phyloP scores from a whole-genome alignment of 2,797 vertebrate species.

The Falco peregrinus region DNA sequence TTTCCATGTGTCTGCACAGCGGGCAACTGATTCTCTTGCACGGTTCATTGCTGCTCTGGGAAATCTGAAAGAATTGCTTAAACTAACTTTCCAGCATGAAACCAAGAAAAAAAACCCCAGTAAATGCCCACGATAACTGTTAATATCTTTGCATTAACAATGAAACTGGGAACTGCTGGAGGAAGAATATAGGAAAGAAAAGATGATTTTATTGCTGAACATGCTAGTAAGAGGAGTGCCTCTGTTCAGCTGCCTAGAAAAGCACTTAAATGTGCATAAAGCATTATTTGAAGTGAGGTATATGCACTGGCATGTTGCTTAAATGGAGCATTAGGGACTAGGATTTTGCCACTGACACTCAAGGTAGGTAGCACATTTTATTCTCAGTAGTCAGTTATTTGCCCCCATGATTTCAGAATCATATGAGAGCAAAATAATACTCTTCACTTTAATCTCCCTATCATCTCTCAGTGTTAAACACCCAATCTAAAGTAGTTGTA shows the following conservation, averaged over 20 bases:
- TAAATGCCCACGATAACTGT: background rate
- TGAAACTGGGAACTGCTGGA: background rate
- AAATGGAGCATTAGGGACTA: background rate
- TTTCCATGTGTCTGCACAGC: slow-evolving; percentile 21
- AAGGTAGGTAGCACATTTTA: background rate
- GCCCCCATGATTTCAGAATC: background rate
- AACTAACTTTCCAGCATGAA: background rate
- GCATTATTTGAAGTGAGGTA: background rate
- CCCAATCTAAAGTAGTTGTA: background rate
- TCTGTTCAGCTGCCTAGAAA: background rate
- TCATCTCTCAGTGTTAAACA: background rate
- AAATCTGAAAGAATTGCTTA: slow-evolving; percentile 5
- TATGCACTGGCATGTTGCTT: background rate
- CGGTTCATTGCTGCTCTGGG: slow-evolving; percentile 13
- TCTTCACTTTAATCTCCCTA: background rate
- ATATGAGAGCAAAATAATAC: background rate
- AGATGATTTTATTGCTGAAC: background rate
- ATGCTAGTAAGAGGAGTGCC: background rate
- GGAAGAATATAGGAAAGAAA: background rate
- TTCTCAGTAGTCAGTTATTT: background rate
- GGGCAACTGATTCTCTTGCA: background rate
- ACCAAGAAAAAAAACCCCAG: background rate
- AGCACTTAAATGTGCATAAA: background rate
- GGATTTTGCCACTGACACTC: background rate
- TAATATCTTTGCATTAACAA: background rate